Evolutionary conservation across 2,888 invertebrate species (phyloP).

Genomic region (Eustalomyia histrio): DNA sequence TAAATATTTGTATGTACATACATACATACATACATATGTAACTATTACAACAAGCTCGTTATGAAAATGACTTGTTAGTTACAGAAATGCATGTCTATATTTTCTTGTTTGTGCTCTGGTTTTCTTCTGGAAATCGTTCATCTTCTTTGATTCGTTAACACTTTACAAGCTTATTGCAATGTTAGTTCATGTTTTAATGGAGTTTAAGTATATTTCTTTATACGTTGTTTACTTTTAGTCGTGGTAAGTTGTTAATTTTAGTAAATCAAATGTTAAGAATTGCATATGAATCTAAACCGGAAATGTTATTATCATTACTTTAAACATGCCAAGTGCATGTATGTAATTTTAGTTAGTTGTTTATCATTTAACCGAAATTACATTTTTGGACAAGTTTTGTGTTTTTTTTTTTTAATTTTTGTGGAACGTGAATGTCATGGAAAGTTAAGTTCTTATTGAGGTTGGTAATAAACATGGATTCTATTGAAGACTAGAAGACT

Average conservation of each 20-base stretch:
- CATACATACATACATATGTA: too few relatives aligned
- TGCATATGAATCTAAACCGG: slow-evolving; percentile 50
- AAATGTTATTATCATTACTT: slow-evolving; percentile 61
- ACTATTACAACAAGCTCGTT: slow-evolving; percentile 35
- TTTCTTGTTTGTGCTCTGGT: slow-evolving; percentile 1
- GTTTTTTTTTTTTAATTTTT: slow-evolving; percentile 8
- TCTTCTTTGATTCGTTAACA: slow-evolving; percentile 38
- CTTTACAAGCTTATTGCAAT: slow-evolving; percentile 16
- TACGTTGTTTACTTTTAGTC: slow-evolving; percentile 42
- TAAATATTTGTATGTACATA: neutral
- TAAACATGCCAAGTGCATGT: slow-evolving; percentile 49
- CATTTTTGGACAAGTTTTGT: slow-evolving; percentile 38
- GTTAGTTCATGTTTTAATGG: slow-evolving; percentile 24
- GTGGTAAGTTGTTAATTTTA: slow-evolving; percentile 47
- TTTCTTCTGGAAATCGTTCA: slow-evolving; percentile 8
- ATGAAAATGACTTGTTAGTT: slow-evolving; percentile 44
- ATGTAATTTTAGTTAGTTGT: slow-evolving; percentile 3
- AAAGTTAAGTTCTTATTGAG: slow-evolving; percentile 39
- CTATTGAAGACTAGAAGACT: neutral
- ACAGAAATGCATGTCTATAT: neutral
- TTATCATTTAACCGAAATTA: slow-evolving; percentile 41
- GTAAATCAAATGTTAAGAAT: slow-evolving; percentile 17
- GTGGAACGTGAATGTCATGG: slow-evolving; percentile 49
- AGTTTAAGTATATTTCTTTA: slow-evolving; percentile 32
- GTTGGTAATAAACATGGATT: neutral